phyloP scores from a whole-genome alignment of 2,113 vertebrate genomes.

The Caretta caretta region DNA sequence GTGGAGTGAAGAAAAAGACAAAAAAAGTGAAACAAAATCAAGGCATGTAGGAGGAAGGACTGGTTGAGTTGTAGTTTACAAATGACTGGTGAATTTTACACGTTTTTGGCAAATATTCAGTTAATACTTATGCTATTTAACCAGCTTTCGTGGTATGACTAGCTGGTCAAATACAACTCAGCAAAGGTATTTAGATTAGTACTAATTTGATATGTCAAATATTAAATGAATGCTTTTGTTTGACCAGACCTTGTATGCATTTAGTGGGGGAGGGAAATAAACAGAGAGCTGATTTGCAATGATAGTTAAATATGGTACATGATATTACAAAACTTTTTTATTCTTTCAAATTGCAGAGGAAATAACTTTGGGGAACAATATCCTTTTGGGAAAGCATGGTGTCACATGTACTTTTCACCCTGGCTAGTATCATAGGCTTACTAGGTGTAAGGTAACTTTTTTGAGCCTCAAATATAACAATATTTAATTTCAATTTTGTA shows the following conservation, averaged over 20 bases:
- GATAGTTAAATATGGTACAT: neutral
- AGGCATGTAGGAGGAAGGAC: neutral
- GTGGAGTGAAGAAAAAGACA: neutral
- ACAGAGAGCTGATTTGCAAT: neutral
- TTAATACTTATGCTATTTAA: neutral
- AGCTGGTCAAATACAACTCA: neutral
- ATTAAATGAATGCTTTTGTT: neutral
- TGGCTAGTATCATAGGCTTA: neutral
- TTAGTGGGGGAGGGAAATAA: neutral
- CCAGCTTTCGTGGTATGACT: neutral
- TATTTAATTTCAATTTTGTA: neutral
- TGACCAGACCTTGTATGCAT: neutral
- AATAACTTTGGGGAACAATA: neutral
- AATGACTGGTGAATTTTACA: neutral
- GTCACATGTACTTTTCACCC: neutral
- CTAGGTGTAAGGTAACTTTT: neutral
- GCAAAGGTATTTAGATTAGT: neutral
- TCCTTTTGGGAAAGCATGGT: neutral
- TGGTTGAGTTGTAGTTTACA: neutral
- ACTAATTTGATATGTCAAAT: neutral
- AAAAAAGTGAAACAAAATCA: neutral
- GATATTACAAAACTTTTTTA: neutral
- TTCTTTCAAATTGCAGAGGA: neutral
- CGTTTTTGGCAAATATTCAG: neutral
- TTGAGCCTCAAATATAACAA: neutral